Percentiles rank a stretch among this genome's conserved stretches.
Conservation (phyloP, 2,113 vertebrate genomes). For the Butastur rufipennis region DNA sequence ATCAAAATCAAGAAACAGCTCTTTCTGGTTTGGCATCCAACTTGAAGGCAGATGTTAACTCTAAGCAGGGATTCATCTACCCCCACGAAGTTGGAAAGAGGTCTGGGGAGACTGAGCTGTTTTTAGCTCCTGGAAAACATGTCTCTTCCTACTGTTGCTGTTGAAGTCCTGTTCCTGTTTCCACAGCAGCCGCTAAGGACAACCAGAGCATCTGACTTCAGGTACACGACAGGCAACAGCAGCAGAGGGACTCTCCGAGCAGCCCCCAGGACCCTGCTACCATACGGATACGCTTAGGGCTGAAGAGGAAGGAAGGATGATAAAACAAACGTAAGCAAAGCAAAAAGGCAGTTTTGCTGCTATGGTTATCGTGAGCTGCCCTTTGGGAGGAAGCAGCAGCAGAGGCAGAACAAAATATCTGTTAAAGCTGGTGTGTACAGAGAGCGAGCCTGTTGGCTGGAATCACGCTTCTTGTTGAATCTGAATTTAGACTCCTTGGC, state of each 20-base stretch:
- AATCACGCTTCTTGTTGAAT: not conserved
- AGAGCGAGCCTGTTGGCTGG: not conserved
- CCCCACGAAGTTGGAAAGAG: not conserved
- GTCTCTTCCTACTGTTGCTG: slow-evolving; percentile 6
- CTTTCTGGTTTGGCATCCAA: not conserved
- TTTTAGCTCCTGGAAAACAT: slow-evolving; percentile 43
- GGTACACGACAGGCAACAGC: not conserved
- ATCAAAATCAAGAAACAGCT: not conserved
- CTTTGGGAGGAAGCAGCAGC: not conserved
- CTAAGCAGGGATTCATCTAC: not conserved
- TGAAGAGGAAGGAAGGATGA: not conserved
- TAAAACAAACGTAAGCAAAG: not conserved
- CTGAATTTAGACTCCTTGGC: slow-evolving; percentile 22
- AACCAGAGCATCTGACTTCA: not conserved
- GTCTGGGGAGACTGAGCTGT: not conserved
- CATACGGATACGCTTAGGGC: accelerated
- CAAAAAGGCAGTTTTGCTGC: not conserved
- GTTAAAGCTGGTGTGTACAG: not conserved
- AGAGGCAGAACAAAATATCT: not conserved
- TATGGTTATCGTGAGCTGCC: not conserved
- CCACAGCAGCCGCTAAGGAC: not conserved
- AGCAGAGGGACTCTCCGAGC: not conserved
- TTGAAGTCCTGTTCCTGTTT: slow-evolving; percentile 22
- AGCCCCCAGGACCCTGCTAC: not conserved
- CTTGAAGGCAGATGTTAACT: slow-evolving; percentile 15